These are phyloP conservation scores for Lagorchestes hirsutus DNA, from an alignment of 2,797 vertebrate species.

Conservation along the genomic window DNA sequence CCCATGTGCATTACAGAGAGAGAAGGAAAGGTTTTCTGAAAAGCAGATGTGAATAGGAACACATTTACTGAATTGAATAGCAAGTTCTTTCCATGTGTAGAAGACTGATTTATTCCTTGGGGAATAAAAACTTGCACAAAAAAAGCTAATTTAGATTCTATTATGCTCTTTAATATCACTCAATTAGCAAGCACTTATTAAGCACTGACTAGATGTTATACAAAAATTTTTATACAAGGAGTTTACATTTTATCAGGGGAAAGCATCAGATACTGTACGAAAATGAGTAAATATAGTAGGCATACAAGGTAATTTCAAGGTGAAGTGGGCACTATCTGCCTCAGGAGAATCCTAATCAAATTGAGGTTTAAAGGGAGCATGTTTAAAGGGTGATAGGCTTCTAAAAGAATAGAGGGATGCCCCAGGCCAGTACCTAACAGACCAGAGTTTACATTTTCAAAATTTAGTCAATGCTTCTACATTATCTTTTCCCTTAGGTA, in stretches of 20 bases:
- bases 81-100: not conserved
- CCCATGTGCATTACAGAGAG: conserved; percentile 43
- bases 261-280: not conserved
- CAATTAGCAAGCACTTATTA: not conserved
- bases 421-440: not conserved
- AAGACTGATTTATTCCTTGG: not conserved
- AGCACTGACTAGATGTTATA: not conserved
- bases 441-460: not conserved
- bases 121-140: not conserved
- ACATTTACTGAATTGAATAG: conserved; percentile 39
- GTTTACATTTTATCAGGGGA: not conserved
- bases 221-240: not conserved
- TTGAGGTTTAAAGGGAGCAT: not conserved
- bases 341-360: not conserved
- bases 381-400: not conserved
- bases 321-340: not conserved
- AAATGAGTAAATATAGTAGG: not conserved
- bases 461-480: not conserved
- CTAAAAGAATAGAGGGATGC: not conserved
- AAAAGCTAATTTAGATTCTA: not conserved
- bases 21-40: conserved; percentile 45
- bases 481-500: not conserved
- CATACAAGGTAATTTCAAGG: not conserved
- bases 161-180: not conserved
- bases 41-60: not conserved